phyloP scores from a whole-genome alignment of 2,797 vertebrate genomes.

The Pseudocheirus occidentalis region DNA sequence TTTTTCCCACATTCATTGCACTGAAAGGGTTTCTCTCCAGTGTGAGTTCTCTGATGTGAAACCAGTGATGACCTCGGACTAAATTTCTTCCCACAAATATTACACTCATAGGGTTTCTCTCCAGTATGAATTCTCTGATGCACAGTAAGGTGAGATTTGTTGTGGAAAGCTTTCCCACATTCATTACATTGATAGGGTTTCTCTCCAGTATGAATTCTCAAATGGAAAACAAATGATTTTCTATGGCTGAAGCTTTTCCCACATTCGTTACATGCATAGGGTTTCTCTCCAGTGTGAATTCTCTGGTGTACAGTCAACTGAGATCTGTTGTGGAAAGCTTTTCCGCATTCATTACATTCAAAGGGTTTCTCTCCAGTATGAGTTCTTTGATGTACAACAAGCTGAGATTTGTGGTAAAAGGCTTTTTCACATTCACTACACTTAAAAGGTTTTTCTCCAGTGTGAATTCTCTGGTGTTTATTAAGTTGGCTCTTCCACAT shows the following conservation, averaged over 20 bases:
- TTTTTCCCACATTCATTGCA: too few species aligned
- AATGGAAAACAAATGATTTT: background rate
- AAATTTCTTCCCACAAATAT: background rate
- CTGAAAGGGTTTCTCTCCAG: background rate
- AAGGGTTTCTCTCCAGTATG: constrained; percentile 48
- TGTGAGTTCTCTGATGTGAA: background rate
- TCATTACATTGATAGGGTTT: background rate
- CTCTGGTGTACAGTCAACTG: constrained; percentile 33
- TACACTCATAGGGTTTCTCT: background rate
- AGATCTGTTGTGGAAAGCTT: constrained; percentile 40
- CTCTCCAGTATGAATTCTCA: constrained; percentile 16
- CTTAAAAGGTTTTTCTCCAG: constrained; percentile 36
- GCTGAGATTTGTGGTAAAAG: constrained; percentile 58
- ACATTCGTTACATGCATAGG: background rate
- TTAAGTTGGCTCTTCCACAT: background rate
- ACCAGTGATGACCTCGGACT: background rate
- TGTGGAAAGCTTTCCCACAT: constrained; percentile 16
- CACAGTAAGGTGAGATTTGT: background rate
- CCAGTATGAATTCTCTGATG: background rate
- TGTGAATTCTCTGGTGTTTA: background rate
- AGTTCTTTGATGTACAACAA: constrained; percentile 39
- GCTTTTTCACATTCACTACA: constrained; percentile 70
- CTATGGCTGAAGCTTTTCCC: constrained; percentile 17
- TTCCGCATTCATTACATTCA: constrained; percentile 40
- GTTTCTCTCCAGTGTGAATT: constrained; percentile 26